Percentiles rank a stretch among this genome's conserved stretches.
Evolutionary conservation across 2,113 vertebrate genomes (phyloP).

Genomic region (Pogona vitticeps): DNA sequence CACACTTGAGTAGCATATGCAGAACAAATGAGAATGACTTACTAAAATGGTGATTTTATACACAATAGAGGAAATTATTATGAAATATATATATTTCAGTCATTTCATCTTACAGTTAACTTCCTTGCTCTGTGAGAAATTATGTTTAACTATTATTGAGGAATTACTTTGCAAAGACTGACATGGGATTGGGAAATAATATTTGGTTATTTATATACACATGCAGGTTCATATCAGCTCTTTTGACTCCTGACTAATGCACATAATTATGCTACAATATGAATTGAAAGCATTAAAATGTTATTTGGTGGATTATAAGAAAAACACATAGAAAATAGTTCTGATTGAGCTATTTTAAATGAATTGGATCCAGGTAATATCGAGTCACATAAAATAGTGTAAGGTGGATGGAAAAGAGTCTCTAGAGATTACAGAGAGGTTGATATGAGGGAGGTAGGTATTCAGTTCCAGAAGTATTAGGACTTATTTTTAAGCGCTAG

Average conservation of each 20-base stretch:
- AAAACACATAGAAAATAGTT: neutral
- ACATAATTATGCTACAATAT: neutral
- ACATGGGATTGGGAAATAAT: neutral
- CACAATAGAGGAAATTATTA: neutral
- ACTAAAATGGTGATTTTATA: neutral
- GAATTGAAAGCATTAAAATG: neutral
- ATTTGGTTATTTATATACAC: neutral
- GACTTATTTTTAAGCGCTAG: neutral
- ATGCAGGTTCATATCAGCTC: neutral
- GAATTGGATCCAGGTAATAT: no score
- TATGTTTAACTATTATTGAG: neutral
- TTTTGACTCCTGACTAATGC: neutral
- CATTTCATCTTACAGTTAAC: neutral
- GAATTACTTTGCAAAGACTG: neutral
- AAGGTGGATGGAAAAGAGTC: no score
- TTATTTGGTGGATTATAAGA: neutral
- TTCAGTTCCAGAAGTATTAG: no score
- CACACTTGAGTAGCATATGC: slow-evolving; percentile 3
- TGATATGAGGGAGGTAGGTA: no score
- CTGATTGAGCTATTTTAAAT: neutral
- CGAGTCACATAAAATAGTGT: no score
- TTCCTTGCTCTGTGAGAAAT: neutral
- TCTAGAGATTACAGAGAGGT: no score
- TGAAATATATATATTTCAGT: neutral
- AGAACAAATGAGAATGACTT: neutral